Conservation (phyloP, 2,113 vertebrate genomes). For the Melanerpes aurifrons region DNA sequence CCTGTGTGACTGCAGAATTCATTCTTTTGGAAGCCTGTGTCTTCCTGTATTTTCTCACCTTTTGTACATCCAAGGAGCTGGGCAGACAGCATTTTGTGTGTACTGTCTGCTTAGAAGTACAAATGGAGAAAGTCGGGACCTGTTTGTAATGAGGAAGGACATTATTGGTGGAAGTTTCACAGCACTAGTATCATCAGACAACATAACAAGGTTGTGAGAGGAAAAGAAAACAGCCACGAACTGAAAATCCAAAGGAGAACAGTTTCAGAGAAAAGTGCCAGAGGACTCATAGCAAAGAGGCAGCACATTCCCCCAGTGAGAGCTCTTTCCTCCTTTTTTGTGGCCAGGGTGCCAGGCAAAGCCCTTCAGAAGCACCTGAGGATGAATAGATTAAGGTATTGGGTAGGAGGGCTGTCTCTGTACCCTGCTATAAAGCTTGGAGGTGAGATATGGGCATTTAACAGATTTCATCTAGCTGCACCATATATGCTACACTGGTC, state of each 20-base stretch:
- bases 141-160: accelerated
- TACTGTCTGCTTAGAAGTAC: background rate
- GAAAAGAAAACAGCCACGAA: background rate
- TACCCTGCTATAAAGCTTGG: accelerated
- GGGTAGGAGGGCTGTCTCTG: background rate
- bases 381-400: background rate
- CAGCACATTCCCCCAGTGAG: accelerated
- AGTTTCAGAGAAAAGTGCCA: background rate
- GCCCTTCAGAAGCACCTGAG: background rate
- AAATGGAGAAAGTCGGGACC: background rate
- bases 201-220: background rate
- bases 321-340: background rate
- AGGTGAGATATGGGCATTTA: background rate
- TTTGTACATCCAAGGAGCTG: background rate
- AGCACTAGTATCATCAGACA: background rate
- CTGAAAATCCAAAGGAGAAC: background rate
- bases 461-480: background rate
- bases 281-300: background rate
- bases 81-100: background rate
- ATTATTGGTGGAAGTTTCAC: accelerated
- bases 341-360: background rate
- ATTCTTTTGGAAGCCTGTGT: background rate
- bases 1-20: background rate
- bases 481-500: accelerated
- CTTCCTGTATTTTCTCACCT: background rate